phyloP scores from a whole-genome alignment of 2,888 invertebrate species.

The Chironomus riparius region DNA sequence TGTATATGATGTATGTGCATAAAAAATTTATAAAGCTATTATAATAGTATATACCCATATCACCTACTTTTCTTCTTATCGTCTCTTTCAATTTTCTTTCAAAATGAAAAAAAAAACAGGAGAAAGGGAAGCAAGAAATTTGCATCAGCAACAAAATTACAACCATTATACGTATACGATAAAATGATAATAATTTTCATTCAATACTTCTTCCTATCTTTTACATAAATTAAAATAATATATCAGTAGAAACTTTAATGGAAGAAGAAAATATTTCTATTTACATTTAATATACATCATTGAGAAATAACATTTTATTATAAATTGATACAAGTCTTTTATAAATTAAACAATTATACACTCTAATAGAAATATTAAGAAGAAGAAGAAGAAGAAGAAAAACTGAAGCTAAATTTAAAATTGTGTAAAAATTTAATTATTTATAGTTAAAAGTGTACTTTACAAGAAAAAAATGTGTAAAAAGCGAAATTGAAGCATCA shows the following conservation, averaged over 20 bases:
- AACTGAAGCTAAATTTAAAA: too few relatives aligned
- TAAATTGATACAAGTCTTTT: not conserved
- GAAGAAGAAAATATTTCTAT: not conserved
- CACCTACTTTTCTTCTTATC: not conserved
- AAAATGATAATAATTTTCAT: slow-evolving; percentile 24
- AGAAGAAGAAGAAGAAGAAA: too few relatives aligned
- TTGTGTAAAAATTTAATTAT: too few relatives aligned
- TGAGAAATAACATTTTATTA: not conserved
- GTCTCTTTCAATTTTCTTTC: not conserved
- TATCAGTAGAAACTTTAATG: not conserved
- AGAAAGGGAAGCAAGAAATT: not conserved
- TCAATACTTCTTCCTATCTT: not conserved
- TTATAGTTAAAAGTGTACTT: too few relatives aligned
- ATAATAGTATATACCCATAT: not conserved
- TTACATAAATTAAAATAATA: too few relatives aligned
- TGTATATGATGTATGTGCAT: not conserved
- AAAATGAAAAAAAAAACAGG: not conserved
- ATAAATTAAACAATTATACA: not conserved
- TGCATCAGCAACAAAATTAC: not conserved
- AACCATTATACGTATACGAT: slow-evolving; percentile 23
- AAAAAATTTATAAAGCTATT: not conserved
- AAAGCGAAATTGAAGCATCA: too few relatives aligned
- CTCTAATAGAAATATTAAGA: too few relatives aligned
- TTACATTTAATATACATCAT: not conserved
- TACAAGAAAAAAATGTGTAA: too few relatives aligned